Conservation (phyloP, 2,888 invertebrate genomes). For the Beris morrisii region DNA sequence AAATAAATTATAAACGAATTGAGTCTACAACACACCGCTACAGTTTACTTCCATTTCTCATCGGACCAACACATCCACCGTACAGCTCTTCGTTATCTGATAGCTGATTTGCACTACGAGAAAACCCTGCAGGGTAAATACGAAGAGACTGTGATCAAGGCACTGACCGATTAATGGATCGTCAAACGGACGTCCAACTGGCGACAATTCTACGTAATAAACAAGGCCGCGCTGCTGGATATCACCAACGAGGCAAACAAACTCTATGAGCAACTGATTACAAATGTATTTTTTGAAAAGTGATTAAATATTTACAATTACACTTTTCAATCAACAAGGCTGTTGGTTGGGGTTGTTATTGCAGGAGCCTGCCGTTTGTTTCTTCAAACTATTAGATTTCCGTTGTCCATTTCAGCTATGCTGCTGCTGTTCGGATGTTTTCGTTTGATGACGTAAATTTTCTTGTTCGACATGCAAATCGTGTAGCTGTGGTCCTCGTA, state of each 20-base stretch:
- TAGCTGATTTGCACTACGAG: constrained; percentile 79
- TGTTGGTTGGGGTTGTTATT: too few species aligned
- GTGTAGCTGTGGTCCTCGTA: constrained; percentile 85
- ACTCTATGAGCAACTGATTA: constrained; percentile 85
- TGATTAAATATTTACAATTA: constrained; percentile 20
- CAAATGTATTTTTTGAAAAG: constrained; percentile 82
- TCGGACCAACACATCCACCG: constrained; percentile 63
- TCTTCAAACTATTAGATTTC: constrained; percentile 41
- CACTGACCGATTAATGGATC: constrained; percentile 90
- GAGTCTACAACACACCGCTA: constrained; percentile 86
- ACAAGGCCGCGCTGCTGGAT: constrained; percentile 81
- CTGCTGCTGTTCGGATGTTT: constrained; percentile 41
- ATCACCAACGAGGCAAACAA: constrained; percentile 91
- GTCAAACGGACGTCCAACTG: constrained; percentile 90
- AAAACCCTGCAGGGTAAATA: constrained; percentile 59
- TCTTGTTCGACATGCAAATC: constrained; percentile 84
- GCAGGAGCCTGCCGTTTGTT: constrained; percentile 41
- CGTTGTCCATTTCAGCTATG: constrained; percentile 25
- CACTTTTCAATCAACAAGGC: constrained; percentile 9
- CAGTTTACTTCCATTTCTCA: constrained; percentile 65
- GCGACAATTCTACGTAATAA: constrained; percentile 88
- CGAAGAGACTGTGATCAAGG: constrained; percentile 79
- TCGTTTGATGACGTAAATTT: constrained; percentile 77
- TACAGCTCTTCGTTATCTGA: constrained; percentile 73
- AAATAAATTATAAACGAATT: constrained; percentile 90